Percentiles rank a stretch among this genome's conserved stretches.
Evolutionary conservation across 2,888 invertebrate species (phyloP).

Genomic region (Epirrhoe tristata): DNA sequence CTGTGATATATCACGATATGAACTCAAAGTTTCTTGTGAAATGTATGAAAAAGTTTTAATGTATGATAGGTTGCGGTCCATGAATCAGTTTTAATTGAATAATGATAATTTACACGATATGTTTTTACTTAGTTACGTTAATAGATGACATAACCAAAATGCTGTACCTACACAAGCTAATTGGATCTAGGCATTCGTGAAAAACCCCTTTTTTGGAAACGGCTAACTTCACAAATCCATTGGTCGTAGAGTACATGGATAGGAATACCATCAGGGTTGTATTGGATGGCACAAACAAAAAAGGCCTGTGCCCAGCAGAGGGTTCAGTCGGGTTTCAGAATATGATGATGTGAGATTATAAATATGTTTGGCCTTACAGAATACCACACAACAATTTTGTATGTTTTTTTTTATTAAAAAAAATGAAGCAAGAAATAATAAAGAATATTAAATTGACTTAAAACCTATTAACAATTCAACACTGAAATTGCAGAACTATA

Average conservation of each 20-base stretch:
- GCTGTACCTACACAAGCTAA: too few species aligned
- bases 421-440: neutral
- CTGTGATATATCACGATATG: constrained; percentile 41
- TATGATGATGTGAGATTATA: too few species aligned
- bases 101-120: neutral
- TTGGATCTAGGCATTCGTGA: too few species aligned
- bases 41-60: constrained; percentile 34
- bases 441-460: neutral
- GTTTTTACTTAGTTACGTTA: neutral
- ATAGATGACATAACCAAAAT: neutral
- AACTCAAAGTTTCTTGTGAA: constrained; percentile 48
- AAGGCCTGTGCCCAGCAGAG: too few species aligned
- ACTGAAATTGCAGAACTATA: neutral
- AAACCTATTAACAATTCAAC: neutral
- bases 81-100: neutral
- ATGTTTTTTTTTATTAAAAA: neutral
- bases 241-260: too few species aligned
- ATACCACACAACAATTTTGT: too few species aligned
- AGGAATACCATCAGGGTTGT: too few species aligned
- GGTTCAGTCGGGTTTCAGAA: too few species aligned
- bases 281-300: too few species aligned
- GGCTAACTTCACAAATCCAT: too few species aligned
- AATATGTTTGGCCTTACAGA: too few species aligned
- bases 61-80: constrained; percentile 14
- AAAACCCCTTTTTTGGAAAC: too few species aligned